Evolutionary conservation across 1,140 invertebrate genomes (phyloP), one percentile per base, ranked within the genome.

Genomic region (Limonius californicus): DNA sequence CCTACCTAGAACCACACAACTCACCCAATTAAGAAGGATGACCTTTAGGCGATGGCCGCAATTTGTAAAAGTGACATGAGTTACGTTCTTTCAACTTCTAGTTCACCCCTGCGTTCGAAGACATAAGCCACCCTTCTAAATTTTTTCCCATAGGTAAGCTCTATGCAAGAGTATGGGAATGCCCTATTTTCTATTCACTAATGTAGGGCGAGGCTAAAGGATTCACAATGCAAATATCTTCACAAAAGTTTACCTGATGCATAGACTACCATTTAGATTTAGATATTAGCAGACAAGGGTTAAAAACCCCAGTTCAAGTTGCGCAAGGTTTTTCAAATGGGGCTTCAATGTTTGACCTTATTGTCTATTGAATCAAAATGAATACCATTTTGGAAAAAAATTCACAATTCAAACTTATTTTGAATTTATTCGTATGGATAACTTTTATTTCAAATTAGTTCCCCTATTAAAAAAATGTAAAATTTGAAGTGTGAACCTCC

Each of bases 171-270:
- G 45, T 50, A 50, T 50, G 45, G 45, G 45, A 50, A 50, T 50
- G 45, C 20, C 45, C 45, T 8, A 50, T 50, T 50, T 50, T 50
- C 45, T 50, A 50, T 50, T 50, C n/a, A 12, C 12, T 50, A 18
- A 50, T 12, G 15, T 50, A 50, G 45, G 45, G 45, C 45, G 45
- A 50, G 9, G 7, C 14, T 19, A 18, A n/a, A 50, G 16, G 45
- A 50, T 50, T 50, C 45, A 50, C 45, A 50, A 50, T 50, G 45
- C 45, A 50, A 50, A 50, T 50, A 50, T 39, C 8, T 39, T 39
- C 35, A 39, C 35, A 39, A 39, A 12, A 39, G 35, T 14, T 39
- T 39, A 39, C 35, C 35, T 39, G 35, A 39, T 39, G 35, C n/a
- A 12, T 39, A 39, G 35, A 6, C 35, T 39, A n/a, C 35, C n/a